These are phyloP conservation scores for Lasioglossum marginatum DNA, from an alignment of 2,888 invertebrate species.

Conservation along the genomic window DNA sequence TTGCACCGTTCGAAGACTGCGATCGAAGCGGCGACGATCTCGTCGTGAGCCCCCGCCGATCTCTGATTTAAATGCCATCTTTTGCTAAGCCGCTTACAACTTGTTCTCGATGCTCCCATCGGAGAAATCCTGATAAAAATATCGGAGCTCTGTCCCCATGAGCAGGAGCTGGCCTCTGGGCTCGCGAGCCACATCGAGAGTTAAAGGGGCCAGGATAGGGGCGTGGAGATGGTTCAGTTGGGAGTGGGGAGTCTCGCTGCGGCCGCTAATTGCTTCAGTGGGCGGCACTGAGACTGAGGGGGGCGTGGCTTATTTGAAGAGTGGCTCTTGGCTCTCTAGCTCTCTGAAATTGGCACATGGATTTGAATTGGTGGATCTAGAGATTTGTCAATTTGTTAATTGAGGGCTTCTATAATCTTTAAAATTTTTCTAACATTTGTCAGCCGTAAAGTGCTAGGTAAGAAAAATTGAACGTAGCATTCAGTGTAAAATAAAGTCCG, in stretches of 20 bases:
- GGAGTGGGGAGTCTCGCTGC: neutral
- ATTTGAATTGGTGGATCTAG: neutral
- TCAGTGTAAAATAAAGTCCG: neutral
- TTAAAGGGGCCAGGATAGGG: too few relatives aligned
- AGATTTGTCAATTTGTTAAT: neutral
- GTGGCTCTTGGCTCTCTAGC: neutral
- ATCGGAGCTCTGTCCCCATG: neutral
- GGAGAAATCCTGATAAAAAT: neutral
- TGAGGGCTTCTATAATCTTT: neutral
- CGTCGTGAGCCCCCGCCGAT: neutral
- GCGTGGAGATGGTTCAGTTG: neutral
- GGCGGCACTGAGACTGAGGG: neutral
- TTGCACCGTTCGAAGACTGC: slow-evolving; percentile 13
- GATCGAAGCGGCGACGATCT: slow-evolving; percentile 12
- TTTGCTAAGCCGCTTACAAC: neutral
- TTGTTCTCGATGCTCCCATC: neutral
- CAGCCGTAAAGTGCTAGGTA: neutral
- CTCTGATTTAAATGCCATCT: slow-evolving; percentile 7
- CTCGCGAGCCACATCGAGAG: neutral
- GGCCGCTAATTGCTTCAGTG: neutral
- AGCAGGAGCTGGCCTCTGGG: neutral
- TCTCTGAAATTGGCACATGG: neutral
- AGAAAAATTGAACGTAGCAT: too few relatives aligned
- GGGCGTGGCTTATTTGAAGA: neutral
- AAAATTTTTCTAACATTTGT: neutral